Conservation (phyloP, 1,140 invertebrate genomes). For the Drosophila lowei region DNA sequence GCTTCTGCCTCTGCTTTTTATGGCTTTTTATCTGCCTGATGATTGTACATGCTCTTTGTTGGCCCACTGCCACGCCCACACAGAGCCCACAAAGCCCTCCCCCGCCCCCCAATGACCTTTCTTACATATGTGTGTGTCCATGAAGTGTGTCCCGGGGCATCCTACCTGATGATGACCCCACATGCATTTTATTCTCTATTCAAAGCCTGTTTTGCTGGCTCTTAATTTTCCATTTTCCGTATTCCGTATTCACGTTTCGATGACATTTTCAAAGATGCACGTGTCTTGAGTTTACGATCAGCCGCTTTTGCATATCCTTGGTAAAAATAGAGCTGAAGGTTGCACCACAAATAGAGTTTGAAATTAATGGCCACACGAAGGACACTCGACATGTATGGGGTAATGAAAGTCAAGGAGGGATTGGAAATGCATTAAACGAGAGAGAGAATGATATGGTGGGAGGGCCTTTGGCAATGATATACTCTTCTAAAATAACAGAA, state of each 20-base stretch:
- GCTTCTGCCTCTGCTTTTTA: slow-evolving; percentile 49
- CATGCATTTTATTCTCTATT: slow-evolving; percentile 14
- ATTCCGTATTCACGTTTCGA: slow-evolving; percentile 15
- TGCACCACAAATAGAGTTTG: too few species aligned
- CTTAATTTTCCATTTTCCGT: slow-evolving; percentile 3
- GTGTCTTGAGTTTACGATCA: slow-evolving; percentile 1
- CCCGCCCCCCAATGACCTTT: slow-evolving; percentile 1
- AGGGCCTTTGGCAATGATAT: too few species aligned
- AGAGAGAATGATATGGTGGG: too few species aligned
- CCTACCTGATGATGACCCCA: background rate
- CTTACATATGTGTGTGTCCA: slow-evolving; percentile 7
- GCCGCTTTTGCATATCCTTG: slow-evolving; percentile 15
- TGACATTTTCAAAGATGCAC: slow-evolving; percentile 22
- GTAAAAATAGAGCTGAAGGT: too few species aligned
- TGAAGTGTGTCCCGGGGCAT: slow-evolving; percentile 29
- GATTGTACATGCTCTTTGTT: slow-evolving; percentile 60
- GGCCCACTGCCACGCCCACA: slow-evolving; percentile 19
- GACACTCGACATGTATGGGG: too few species aligned
- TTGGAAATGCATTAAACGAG: too few species aligned
- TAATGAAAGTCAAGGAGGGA: too few species aligned
- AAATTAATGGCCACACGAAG: too few species aligned
- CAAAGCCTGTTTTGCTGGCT: background rate
- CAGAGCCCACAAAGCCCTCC: background rate
- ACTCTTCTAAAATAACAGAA: too few species aligned
- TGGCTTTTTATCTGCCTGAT: slow-evolving; percentile 60